Percentiles rank a stretch among this genome's conserved stretches.
These are phyloP conservation scores for Scyliorhinus canicula DNA, from an alignment of 2,797 vertebrate species.

Conservation along the genomic window DNA sequence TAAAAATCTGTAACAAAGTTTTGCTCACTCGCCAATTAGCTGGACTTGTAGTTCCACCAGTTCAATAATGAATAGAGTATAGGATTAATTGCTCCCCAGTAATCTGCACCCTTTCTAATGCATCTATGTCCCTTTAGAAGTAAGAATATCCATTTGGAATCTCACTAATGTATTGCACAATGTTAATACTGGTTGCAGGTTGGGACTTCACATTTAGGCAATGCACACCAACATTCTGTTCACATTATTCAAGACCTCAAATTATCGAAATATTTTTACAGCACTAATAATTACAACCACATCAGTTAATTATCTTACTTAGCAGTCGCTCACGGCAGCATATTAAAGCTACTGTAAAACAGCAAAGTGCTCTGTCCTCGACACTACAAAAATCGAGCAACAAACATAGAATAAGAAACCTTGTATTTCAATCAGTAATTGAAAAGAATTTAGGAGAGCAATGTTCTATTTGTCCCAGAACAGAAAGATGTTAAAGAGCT, in stretches of 20 bases:
- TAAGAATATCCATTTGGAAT: not conserved
- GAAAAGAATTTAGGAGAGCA: not conserved
- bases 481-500: not conserved
- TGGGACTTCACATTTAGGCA: not conserved
- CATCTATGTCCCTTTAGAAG: not conserved
- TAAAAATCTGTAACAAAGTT: not conserved
- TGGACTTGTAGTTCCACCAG: not conserved
- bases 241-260: constrained; percentile 4
- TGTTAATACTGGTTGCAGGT: not conserved
- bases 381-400: not conserved
- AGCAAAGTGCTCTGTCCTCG: not conserved
- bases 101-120: not conserved
- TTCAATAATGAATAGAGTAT: not conserved
- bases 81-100: not conserved
- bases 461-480: not conserved
- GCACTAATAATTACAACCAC: not conserved
- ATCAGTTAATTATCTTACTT: not conserved
- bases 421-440: not conserved
- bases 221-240: not conserved
- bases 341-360: not conserved
- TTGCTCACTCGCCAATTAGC: not conserved
- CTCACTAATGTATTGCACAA: not conserved
- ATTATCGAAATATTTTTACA: not conserved
- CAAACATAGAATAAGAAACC: not conserved
- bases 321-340: not conserved